phyloP scores from a whole-genome alignment of 2,888 invertebrate genomes.

The Leucoptera coffeella region DNA sequence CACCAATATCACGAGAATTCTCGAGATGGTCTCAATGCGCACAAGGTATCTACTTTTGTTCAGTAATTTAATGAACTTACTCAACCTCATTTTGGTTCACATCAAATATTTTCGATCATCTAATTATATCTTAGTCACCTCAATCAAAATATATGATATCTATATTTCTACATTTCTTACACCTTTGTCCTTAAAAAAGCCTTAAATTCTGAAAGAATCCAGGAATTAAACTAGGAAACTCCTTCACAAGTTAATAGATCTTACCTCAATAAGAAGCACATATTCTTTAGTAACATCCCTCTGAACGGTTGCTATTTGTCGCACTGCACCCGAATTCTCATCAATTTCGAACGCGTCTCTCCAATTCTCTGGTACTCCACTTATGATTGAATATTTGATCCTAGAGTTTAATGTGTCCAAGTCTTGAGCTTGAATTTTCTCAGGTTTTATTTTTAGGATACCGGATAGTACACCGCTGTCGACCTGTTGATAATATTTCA shows the following conservation, averaged over 20 bases:
- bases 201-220: not conserved
- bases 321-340: constrained; percentile 70
- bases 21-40: too few species aligned
- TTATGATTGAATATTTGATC: constrained; percentile 75
- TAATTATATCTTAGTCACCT: too few species aligned
- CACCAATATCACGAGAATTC: too few species aligned
- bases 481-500: too few species aligned
- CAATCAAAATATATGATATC: too few species aligned
- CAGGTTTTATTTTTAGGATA: constrained; percentile 75
- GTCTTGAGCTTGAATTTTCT: constrained; percentile 85
- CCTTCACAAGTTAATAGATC: not conserved
- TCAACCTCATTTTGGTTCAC: too few species aligned
- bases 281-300: constrained; percentile 74
- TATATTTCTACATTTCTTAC: too few species aligned
- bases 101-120: too few species aligned
- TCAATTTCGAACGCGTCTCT: constrained; percentile 79
- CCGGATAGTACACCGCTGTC: constrained; percentile 79
- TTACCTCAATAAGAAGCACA: constrained; percentile 73
- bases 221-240: not conserved
- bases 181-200: too few species aligned
- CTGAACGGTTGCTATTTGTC: constrained; percentile 75
- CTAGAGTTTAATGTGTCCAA: constrained; percentile 82
- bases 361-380: constrained; percentile 73
- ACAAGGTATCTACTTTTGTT: too few species aligned
- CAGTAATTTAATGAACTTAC: too few species aligned